A percentile compares a stretch with the other conserved stretches of the same genome.
These are phyloP conservation scores for Eospalax fontanierii DNA, from an alignment of 2,797 vertebrate species.

Conservation along the genomic window DNA sequence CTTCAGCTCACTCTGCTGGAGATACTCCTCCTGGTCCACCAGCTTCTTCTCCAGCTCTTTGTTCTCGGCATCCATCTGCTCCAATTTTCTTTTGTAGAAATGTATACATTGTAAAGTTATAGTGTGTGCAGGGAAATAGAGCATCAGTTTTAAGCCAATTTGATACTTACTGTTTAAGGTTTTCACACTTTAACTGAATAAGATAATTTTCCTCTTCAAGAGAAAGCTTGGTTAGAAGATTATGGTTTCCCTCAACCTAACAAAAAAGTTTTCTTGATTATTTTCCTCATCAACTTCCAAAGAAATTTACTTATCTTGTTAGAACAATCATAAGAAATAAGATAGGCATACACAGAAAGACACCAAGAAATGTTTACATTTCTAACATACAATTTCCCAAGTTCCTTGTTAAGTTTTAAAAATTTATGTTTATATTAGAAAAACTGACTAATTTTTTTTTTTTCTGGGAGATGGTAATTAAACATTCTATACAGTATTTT, in stretches of 20 bases:
- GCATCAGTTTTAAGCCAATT: slow-evolving; percentile 62
- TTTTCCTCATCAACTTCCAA: slow-evolving; percentile 65
- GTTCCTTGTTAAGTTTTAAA: slow-evolving; percentile 13
- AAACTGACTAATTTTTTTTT: slow-evolving; percentile 56
- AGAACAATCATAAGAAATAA: slow-evolving; percentile 54
- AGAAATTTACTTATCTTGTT: slow-evolving; percentile 19
- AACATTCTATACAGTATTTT: slow-evolving; percentile 45
- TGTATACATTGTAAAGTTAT: slow-evolving; percentile 64
- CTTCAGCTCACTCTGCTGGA: slow-evolving; percentile 89
- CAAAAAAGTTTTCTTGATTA: slow-evolving; percentile 56
- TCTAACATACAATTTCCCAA: slow-evolving; percentile 41
- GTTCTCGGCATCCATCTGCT: slow-evolving; percentile 92
- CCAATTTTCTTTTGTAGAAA: slow-evolving; percentile 90
- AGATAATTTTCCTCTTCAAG: slow-evolving; percentile 90
- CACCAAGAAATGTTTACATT: slow-evolving; percentile 39
- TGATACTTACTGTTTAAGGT: slow-evolving; percentile 91
- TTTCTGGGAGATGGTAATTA: slow-evolving; percentile 4
- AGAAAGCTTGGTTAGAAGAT: slow-evolving; percentile 86
- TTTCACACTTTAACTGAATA: slow-evolving; percentile 90
- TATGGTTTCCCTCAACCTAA: slow-evolving; percentile 88
- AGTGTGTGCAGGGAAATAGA: slow-evolving; percentile 10
- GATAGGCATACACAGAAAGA: slow-evolving; percentile 46
- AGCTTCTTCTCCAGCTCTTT: slow-evolving; percentile 91
- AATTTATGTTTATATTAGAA: neutral
- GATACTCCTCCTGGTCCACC: slow-evolving; percentile 90